These are phyloP conservation scores for Choloepus didactylus DNA, from an alignment of 2,797 vertebrate genomes.

Conservation along the genomic window DNA sequence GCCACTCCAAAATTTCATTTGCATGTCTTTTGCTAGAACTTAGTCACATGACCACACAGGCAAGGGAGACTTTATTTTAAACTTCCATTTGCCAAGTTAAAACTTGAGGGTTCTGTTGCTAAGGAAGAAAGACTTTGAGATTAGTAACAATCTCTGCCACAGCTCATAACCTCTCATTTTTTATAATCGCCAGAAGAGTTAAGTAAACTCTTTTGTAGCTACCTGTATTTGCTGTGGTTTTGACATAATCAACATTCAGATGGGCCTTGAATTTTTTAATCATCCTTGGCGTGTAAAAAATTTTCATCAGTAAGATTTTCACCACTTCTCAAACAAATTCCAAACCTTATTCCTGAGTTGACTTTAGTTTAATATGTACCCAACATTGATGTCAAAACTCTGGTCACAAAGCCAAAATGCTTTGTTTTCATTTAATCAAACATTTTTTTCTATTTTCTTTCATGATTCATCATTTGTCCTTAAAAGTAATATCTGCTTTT, in stretches of 20 bases:
- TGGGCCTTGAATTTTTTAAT: background rate
- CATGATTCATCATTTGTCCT: background rate
- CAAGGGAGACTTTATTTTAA: background rate
- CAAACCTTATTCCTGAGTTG: background rate
- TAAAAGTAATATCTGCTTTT: background rate
- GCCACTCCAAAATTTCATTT: background rate
- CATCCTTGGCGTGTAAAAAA: background rate
- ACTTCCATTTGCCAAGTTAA: background rate
- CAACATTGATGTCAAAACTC: background rate
- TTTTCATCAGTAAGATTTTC: background rate
- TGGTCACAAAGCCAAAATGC: background rate
- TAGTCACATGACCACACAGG: background rate
- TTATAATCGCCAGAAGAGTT: background rate
- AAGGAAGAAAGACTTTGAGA: background rate
- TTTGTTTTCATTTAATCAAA: slow-evolving; percentile 32
- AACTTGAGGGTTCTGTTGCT: background rate
- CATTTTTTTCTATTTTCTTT: background rate
- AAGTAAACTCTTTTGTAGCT: slow-evolving; percentile 2
- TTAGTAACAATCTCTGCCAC: background rate
- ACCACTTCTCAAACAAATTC: background rate
- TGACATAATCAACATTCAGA: slow-evolving; percentile 17
- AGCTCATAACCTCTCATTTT: background rate
- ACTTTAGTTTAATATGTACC: background rate
- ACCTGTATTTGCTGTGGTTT: background rate
- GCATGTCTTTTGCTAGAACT: background rate